Conservation (phyloP, 2,888 invertebrate species). For the Campoplex nolae region DNA sequence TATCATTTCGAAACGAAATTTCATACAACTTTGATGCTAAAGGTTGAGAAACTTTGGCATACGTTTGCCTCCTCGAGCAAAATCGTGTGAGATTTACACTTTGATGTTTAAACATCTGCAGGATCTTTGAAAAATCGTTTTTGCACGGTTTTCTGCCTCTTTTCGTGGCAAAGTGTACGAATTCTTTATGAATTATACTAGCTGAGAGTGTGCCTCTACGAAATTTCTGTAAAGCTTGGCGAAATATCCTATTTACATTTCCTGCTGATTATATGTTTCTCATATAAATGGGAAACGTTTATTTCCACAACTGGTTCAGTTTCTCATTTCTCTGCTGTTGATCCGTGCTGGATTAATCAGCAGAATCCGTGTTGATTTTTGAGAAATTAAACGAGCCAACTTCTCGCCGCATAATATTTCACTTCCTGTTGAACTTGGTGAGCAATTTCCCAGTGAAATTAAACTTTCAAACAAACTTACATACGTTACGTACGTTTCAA, state of each 20-base stretch:
- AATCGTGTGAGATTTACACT: slow-evolving; percentile 8
- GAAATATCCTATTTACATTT: background rate
- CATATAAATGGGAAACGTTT: background rate
- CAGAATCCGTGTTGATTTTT: background rate
- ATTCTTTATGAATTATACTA: background rate
- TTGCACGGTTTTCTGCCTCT: background rate
- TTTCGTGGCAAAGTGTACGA: background rate
- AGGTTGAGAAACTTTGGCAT: slow-evolving; percentile 32
- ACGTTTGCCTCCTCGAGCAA: background rate
- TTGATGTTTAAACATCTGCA: slow-evolving; percentile 12
- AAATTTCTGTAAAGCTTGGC: background rate
- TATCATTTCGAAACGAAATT: slow-evolving; percentile 39
- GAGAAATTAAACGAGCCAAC: background rate
- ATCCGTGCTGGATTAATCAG: background rate
- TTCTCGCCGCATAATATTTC: no score
- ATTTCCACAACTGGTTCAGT: background rate
- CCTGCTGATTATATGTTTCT: background rate
- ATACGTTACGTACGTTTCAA: no score
- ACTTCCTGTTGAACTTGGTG: no score
- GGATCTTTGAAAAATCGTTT: slow-evolving; percentile 19
- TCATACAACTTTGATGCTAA: slow-evolving; percentile 37
- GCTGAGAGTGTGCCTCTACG: background rate
- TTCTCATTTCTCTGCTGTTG: background rate
- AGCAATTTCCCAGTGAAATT: no score
- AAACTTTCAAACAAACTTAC: no score